A percentile compares a stretch with the other conserved stretches of the same genome.
Conservation (phyloP, 64 coral and sea anemone species). For the Montipora efflorescens region DNA sequence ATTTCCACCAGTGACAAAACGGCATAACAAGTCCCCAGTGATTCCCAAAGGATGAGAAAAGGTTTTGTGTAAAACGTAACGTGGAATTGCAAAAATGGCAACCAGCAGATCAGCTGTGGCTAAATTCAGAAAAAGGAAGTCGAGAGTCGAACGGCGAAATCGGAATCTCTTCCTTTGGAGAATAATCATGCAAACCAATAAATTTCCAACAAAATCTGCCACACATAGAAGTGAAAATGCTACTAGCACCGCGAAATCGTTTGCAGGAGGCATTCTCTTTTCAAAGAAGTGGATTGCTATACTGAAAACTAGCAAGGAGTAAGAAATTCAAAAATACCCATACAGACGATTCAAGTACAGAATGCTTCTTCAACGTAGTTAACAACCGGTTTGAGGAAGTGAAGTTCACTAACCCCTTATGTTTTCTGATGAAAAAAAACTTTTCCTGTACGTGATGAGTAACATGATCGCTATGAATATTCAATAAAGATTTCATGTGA, state of each 20-base stretch:
- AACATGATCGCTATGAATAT: no score
- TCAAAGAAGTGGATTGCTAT: background rate
- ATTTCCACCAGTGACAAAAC: slow-evolving; percentile 34
- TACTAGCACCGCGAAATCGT: background rate
- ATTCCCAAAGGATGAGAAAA: slow-evolving; percentile 5
- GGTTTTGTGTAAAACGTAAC: background rate
- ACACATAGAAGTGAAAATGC: background rate
- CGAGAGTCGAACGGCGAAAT: slow-evolving; percentile 35
- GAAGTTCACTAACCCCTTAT: no score
- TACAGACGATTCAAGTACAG: no score
- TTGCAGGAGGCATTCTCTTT: background rate
- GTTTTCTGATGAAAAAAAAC: no score
- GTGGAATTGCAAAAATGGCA: slow-evolving; percentile 34
- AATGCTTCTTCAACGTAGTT: no score
- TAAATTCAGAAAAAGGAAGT: slow-evolving; percentile 42
- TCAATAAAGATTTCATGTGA: no score
- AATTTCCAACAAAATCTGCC: slow-evolving; percentile 28
- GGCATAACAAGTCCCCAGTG: slow-evolving; percentile 7
- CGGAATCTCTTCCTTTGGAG: slow-evolving; percentile 21
- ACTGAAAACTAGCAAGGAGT: no score
- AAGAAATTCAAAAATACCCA: no score
- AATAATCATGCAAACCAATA: slow-evolving; percentile 22
- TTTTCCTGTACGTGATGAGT: no score
- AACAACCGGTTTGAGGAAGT: no score
- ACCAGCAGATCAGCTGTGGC: slow-evolving; percentile 13